Evolutionary conservation across 2,888 invertebrate genomes (phyloP).

Genomic region (Apamea anceps): DNA sequence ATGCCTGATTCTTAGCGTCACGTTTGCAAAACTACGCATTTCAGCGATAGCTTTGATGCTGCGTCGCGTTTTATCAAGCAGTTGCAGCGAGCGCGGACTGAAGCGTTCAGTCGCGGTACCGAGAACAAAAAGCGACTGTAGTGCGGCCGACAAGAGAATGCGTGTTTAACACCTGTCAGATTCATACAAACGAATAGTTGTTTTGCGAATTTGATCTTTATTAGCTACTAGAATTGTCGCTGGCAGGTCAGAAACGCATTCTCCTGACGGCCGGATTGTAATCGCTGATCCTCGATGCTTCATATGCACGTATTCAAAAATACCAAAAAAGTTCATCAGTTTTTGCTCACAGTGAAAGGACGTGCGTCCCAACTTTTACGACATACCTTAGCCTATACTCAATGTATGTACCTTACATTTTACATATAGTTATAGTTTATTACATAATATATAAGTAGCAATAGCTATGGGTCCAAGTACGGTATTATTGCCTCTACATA

Average conservation of each 20-base stretch:
- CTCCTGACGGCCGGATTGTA: neutral
- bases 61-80: neutral
- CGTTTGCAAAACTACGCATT: neutral
- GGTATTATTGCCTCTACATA: slow-evolving; percentile 44
- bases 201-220: neutral
- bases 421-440: slow-evolving; percentile 14
- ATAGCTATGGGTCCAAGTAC: slow-evolving; percentile 39
- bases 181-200: neutral
- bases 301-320: neutral
- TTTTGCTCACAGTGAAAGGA: neutral
- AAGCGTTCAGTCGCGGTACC: too few relatives aligned
- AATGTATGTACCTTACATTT: neutral
- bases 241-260: neutral
- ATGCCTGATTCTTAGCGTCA: neutral
- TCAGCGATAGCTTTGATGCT: neutral
- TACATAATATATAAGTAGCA: slow-evolving; percentile 20
- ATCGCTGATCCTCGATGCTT: neutral
- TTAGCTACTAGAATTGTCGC: neutral
- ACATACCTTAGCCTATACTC: neutral
- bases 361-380: neutral
- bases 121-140: too few relatives aligned
- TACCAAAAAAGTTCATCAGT: neutral
- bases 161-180: neutral
- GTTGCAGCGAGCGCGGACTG: too few relatives aligned
- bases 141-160: neutral